These are phyloP conservation scores for Nothobranchius furzeri DNA, from an alignment of 2,113 vertebrate species.

Conservation along the genomic window DNA sequence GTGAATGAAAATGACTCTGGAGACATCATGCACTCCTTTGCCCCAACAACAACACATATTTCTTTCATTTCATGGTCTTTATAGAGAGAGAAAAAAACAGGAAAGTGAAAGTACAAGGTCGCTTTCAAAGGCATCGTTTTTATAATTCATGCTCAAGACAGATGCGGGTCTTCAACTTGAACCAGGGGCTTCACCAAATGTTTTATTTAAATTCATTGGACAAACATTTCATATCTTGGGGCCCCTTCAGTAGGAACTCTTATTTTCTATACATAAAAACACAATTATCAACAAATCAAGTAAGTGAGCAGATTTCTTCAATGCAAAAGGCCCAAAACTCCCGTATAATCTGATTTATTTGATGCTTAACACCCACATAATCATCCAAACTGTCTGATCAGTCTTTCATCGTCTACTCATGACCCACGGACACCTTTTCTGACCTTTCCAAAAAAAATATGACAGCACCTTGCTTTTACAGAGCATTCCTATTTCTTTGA, in stretches of 20 bases:
- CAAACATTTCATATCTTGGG: constrained; percentile 45
- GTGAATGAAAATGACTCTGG: constrained; percentile 80
- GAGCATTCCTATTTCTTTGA: no score
- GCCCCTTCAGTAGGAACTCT: constrained; percentile 27
- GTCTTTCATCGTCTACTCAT: constrained; percentile 30
- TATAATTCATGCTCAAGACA: constrained; percentile 70
- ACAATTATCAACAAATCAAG: constrained; percentile 44
- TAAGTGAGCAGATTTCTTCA: constrained; percentile 24
- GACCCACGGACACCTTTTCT: constrained; percentile 14
- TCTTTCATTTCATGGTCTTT: constrained; percentile 75
- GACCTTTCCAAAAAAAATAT: no score
- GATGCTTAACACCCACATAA: constrained; percentile 33
- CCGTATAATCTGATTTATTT: constrained; percentile 31
- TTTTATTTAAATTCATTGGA: constrained; percentile 64
- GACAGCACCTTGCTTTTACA: no score
- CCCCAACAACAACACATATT: constrained; percentile 73
- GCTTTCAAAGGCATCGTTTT: constrained; percentile 70
- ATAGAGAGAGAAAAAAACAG: constrained; percentile 65
- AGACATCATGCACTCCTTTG: constrained; percentile 73
- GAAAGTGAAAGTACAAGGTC: constrained; percentile 74
- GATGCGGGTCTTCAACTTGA: constrained; percentile 61
- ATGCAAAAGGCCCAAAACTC: constrained; percentile 28
- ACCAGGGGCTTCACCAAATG: constrained; percentile 42
- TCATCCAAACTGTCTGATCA: constrained; percentile 31
- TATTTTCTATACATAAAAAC: constrained; percentile 38